Base-by-base conservation (phyloP, 37 sponge, comb jelly and placozoan species). In the Eunapius fragilis region DNA sequence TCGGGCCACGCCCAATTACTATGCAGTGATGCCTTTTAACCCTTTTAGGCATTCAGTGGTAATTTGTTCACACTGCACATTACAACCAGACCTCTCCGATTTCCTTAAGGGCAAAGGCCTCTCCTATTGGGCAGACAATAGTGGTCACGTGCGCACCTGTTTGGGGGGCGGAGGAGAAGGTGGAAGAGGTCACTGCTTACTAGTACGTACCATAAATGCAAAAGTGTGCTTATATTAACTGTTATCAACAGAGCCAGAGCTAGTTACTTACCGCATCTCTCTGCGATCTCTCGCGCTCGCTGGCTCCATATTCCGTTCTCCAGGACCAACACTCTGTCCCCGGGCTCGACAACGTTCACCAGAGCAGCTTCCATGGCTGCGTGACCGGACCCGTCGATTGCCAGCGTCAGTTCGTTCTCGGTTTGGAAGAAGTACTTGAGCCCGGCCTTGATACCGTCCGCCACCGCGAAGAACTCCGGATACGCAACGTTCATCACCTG, bases 261-360 rank as follows among this genome's bases (percentile, higher is more conserved):
- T n/a, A n/a, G n/a, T 5, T 77, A 28, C 80, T 58, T 31, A 91
- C 91, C 87, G 45, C 71, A 87, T 89, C 92, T 68, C 28, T 78
- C 78, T 0, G 85, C 85, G 2, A 88, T 27, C 12, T 88, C 81
- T n/a, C 68, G 35, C 17, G 88, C 93, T 7, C 89, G 75, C 37
- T 25, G 58, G 67, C 93, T 89, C 89, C 93, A 92, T 10, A 85
- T 22, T 14, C 93, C 93, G 81, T 89, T 89, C 38, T 73, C 37
- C 67, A 84, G 69, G 0, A 89, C 72, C 72, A 92, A 28, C 6
- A 92, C 83, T 25, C 14, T 71, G 26, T 88, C 89, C 2, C 84
- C 78, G 5, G 70, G 67, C 23, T 88, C 85, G 33, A 88, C 31
- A 17, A 85, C 49, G 38, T 86, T 86, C 25, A 68, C 35, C 0